phyloP scores from a whole-genome alignment of 2,797 vertebrate species.

The Amblyraja radiata region DNA sequence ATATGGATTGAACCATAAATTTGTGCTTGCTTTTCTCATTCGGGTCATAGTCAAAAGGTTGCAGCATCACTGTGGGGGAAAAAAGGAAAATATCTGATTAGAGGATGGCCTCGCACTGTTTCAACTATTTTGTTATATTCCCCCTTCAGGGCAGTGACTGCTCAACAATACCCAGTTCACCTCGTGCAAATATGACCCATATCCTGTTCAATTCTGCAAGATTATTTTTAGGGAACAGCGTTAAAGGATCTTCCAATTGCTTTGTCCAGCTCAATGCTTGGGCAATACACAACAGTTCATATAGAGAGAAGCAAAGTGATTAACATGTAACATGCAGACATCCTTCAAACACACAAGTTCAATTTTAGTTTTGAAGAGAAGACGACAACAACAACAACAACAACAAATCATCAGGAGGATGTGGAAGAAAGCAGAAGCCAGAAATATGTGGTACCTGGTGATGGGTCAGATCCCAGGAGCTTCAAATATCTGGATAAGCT shows the following conservation, averaged over 20 bases:
- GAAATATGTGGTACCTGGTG: not conserved
- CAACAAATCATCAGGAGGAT: not conserved
- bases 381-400: too few relatives aligned
- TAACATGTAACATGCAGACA: not conserved
- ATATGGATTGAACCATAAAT: constrained; percentile 94
- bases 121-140: not conserved
- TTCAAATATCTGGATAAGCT: not conserved
- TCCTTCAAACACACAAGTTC: too few relatives aligned
- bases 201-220: not conserved
- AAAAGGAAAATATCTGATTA: constrained; percentile 51
- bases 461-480: not conserved
- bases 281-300: not conserved
- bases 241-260: not conserved
- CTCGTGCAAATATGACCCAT: not conserved
- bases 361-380: not conserved
- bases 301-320: not conserved
- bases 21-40: constrained; percentile 97
- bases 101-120: not conserved
- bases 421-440: not conserved
- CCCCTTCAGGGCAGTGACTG: too few relatives aligned
- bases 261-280: not conserved
- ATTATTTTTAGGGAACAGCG: not conserved
- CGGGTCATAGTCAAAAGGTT: constrained; percentile 93
- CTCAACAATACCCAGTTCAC: not conserved
- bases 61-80: constrained; percentile 80